Base-by-base conservation (phyloP, 2,113 vertebrate species). In the Tricholaema leucomelas region DNA sequence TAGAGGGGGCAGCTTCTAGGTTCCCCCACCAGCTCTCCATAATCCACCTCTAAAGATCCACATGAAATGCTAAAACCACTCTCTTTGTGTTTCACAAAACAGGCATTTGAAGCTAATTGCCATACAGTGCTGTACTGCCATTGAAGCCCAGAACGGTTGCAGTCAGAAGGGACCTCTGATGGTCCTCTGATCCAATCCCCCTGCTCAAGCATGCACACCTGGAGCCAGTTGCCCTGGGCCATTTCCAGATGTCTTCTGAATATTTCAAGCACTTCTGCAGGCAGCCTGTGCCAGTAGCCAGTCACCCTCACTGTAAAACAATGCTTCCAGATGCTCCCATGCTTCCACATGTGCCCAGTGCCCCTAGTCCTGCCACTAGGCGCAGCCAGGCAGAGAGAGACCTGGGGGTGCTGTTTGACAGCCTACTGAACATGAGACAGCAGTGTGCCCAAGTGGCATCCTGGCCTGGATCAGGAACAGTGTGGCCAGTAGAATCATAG, bases 11-110 rank as follows among this genome's bases (percentile, higher is more conserved):
- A 91, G 18, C 27, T 56, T 74, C 15, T 84, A 90, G 15, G 38
- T 85, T 95, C 10, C 1, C 56, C 15, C 33, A 52, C 56, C 30
- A 30, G 5, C 2, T 55, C 20, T 48, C 17, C 36, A 24, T 16
- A 64, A 77, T 6, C 7, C 56, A 71, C 56, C 59, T 36, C 72
- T 85, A 93, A 95, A 92, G 23, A 28, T 42, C 90, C 95, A 80
- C 73, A 87, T 87, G 76, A 59, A 86, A 92, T 81, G 7, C 76
- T 92, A 72, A 93, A 93, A 87, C 77, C 77, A 38, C 3, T 42
- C 42, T 27, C 15, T 33, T 36, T 54, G 38, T 56, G 6, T 81
- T 94, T 92, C 79, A 36, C 66, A 89, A 92, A 83, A 71, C 36
- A 56, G 30, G 5, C 60, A 36, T 50, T 50, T 74, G 46, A 85